Evolutionary conservation across 2,113 vertebrate species (phyloP).

Genomic region (Haemorhous mexicanus): DNA sequence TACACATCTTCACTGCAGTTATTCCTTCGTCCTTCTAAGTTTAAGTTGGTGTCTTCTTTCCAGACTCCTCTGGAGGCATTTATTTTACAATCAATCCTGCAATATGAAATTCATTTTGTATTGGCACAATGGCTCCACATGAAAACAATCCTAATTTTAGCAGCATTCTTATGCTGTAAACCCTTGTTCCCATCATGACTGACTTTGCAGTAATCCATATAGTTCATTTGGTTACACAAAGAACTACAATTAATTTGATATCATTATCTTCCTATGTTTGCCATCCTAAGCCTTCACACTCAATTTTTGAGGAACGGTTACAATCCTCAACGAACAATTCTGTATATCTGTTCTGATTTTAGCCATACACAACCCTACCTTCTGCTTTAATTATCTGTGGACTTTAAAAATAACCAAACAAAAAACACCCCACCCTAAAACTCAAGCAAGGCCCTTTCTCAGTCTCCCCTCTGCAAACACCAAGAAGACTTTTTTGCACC

Average conservation of each 20-base stretch:
- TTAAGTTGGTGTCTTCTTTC: neutral
- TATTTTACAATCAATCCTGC: neutral
- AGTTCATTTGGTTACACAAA: neutral
- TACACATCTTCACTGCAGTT: neutral
- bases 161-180: neutral
- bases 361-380: neutral
- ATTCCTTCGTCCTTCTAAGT: neutral
- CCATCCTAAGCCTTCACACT: neutral
- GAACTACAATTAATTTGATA: neutral
- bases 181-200: neutral
- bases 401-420: neutral
- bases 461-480: neutral
- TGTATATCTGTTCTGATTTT: neutral
- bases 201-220: neutral
- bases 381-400: neutral
- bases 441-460: neutral
- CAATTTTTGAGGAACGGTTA: neutral
- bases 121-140: neutral
- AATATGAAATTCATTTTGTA: neutral
- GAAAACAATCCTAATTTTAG: neutral
- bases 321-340: rapidly evolving
- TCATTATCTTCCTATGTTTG: neutral
- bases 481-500: neutral
- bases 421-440: neutral
- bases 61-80: neutral